phyloP scores from a whole-genome alignment of 1,140 invertebrate species.

The Bombus superbus region DNA sequence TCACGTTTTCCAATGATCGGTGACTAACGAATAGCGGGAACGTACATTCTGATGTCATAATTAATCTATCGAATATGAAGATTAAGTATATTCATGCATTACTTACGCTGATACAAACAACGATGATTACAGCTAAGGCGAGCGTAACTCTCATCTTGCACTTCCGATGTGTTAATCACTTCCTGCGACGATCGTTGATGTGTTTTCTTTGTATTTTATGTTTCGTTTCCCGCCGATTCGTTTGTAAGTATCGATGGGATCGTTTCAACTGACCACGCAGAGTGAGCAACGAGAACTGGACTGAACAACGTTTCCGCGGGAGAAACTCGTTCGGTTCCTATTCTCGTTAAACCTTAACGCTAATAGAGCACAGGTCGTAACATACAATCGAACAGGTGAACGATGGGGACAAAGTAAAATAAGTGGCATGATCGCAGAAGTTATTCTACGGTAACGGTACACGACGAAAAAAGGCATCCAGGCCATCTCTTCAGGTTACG shows the following conservation, averaged over 20 bases:
- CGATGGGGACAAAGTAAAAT: slow-evolving; percentile 52
- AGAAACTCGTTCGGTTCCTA: slow-evolving; percentile 20
- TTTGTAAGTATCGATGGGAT: slow-evolving; percentile 9
- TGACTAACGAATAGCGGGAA: neutral
- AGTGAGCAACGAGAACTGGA: slow-evolving; percentile 31
- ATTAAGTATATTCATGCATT: neutral
- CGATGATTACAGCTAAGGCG: slow-evolving; percentile 29
- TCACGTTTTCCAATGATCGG: neutral
- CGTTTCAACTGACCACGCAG: slow-evolving; percentile 20
- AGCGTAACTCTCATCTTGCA: slow-evolving; percentile 50
- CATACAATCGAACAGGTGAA: slow-evolving; percentile 47
- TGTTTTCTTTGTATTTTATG: neutral
- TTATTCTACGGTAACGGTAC: slow-evolving; percentile 75
- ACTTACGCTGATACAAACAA: slow-evolving; percentile 55
- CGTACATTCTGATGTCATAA: neutral
- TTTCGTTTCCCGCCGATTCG: slow-evolving; percentile 1
- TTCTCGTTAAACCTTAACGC: slow-evolving; percentile 8
- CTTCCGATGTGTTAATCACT: slow-evolving; percentile 30
- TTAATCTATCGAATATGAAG: neutral
- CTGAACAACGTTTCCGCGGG: neutral
- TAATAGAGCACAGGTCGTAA: slow-evolving; percentile 31
- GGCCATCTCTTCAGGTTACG: slow-evolving; percentile 62
- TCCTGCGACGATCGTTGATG: neutral
- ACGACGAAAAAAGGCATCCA: slow-evolving; percentile 76
- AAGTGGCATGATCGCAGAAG: slow-evolving; percentile 55